These are phyloP conservation scores for Panthera leo DNA, from an alignment of 2,113 vertebrate genomes.

Conservation along the genomic window DNA sequence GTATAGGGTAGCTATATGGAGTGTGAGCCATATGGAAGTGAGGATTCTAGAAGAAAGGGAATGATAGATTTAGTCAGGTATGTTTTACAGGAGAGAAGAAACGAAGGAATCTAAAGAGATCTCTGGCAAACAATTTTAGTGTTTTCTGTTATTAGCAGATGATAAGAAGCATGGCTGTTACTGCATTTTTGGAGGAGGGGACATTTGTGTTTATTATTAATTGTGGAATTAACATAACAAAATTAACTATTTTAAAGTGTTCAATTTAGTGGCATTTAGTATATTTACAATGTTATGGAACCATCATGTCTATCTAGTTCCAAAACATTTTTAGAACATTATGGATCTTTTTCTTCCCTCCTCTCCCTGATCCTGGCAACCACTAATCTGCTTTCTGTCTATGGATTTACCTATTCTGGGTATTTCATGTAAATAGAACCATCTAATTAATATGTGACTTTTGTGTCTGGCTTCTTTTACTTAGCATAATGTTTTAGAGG, in stretches of 20 bases:
- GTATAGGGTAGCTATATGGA: neutral
- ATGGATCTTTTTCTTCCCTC: neutral
- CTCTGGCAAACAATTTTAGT: neutral
- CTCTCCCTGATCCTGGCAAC: neutral
- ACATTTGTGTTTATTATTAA: neutral
- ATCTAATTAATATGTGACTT: neutral
- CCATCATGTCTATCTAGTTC: neutral
- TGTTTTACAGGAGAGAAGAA: neutral
- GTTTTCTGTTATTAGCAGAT: neutral
- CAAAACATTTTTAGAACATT: neutral
- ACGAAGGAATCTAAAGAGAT: neutral
- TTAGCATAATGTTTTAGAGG: slow-evolving; percentile 22
- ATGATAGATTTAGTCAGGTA: neutral
- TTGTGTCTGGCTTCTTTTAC: slow-evolving; percentile 23
- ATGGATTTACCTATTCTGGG: neutral
- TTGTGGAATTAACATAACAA: neutral
- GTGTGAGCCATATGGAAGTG: neutral
- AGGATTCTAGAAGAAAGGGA: neutral
- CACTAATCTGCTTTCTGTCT: neutral
- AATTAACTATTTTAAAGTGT: slow-evolving; percentile 20
- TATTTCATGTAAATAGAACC: neutral
- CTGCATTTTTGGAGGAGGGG: neutral
- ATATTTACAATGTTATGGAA: neutral
- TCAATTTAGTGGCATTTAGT: neutral
- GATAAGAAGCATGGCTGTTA: neutral